A percentile compares a stretch with the other conserved stretches of the same genome.
Evolutionary conservation across 2,797 vertebrate genomes (phyloP).

Genomic region (Diplodus sargus): DNA sequence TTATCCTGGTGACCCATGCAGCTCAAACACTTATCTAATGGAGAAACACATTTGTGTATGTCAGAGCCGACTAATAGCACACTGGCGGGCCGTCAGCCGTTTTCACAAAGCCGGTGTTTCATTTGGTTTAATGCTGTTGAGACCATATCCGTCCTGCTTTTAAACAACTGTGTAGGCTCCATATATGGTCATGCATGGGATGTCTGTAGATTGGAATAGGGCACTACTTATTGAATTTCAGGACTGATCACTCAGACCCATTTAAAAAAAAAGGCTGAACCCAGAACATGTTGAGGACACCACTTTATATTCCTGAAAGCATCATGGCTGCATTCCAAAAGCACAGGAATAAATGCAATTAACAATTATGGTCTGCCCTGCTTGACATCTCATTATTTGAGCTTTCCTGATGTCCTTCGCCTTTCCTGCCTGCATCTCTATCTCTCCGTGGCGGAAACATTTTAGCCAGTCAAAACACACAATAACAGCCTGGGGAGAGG

Average conservation of each 20-base stretch:
- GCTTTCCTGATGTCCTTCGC: slow-evolving; percentile 78
- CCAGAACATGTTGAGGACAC: slow-evolving; percentile 79
- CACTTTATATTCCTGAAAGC: slow-evolving; percentile 84
- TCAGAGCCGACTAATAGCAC: slow-evolving; percentile 20
- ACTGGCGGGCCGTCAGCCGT: slow-evolving; percentile 28
- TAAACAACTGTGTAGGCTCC: slow-evolving; percentile 52
- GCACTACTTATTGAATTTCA: slow-evolving; percentile 71
- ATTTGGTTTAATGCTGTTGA: slow-evolving; percentile 33
- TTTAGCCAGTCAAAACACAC: slow-evolving; percentile 69
- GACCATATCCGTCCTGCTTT: slow-evolving; percentile 48
- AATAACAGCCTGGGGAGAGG: slow-evolving; percentile 52
- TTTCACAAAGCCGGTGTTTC: slow-evolving; percentile 39
- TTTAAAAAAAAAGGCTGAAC: slow-evolving; percentile 72
- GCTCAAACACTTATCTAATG: slow-evolving; percentile 42
- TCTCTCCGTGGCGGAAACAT: slow-evolving; percentile 53
- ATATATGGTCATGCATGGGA: slow-evolving; percentile 20
- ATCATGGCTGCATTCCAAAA: slow-evolving; percentile 79
- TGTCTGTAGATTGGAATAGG: slow-evolving; percentile 43
- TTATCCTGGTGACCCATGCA: slow-evolving; percentile 23
- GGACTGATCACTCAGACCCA: slow-evolving; percentile 64
- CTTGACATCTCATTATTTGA: slow-evolving; percentile 84
- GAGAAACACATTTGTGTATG: slow-evolving; percentile 41
- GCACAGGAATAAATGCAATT: slow-evolving; percentile 82
- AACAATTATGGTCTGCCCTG: slow-evolving; percentile 82
- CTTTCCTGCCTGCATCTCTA: slow-evolving; percentile 57